Conservation (phyloP, 2,888 invertebrate genomes). For the Athrips mouffetella region DNA sequence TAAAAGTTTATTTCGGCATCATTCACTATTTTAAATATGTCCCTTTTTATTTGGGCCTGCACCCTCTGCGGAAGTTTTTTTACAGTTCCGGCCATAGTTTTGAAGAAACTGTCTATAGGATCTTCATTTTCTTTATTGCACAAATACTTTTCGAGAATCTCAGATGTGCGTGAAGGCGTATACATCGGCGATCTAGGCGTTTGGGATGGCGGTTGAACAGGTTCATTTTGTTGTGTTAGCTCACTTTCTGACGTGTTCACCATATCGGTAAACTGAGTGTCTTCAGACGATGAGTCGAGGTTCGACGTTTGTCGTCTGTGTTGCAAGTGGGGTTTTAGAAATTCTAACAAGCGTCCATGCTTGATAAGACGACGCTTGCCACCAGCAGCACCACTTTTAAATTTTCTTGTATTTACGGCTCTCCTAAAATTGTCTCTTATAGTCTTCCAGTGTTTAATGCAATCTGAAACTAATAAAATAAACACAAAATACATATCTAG, state of each 20-base stretch:
- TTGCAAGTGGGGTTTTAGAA: conserved; percentile 18
- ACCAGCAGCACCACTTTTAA: conserved; percentile 8
- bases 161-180: neutral
- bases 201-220: neutral
- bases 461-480: too few species aligned
- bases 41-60: neutral
- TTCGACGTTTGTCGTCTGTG: conserved; percentile 25
- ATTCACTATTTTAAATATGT: neutral
- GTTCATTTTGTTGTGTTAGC: neutral
- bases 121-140: neutral
- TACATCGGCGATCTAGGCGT: neutral
- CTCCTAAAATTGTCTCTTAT: conserved; percentile 23
- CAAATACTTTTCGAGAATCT: neutral
- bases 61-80: neutral
- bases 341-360: neutral
- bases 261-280: too few species aligned
- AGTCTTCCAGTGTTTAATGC: conserved; percentile 22
- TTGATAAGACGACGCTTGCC: neutral
- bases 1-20: neutral
- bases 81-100: neutral
- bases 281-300: conserved; percentile 13
- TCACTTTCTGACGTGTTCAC: neutral
- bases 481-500: too few species aligned
- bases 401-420: conserved; percentile 21
- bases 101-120: neutral